phyloP scores from a whole-genome alignment of 2,888 invertebrate species.

The Fragum whitleyi region DNA sequence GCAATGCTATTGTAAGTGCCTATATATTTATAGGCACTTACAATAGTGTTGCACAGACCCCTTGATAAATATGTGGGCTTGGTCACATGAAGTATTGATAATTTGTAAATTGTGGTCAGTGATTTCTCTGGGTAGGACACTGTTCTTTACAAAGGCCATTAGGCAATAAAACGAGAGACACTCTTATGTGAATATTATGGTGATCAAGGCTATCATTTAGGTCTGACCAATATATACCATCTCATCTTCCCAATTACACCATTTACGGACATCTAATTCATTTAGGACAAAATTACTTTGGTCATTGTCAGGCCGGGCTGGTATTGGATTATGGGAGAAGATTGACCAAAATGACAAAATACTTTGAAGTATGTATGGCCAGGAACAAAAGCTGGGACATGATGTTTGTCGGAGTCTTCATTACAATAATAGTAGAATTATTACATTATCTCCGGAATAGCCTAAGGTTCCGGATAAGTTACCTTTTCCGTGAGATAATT shows the following conservation, averaged over 20 bases:
- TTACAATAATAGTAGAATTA: not conserved
- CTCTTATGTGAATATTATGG: slow-evolving; percentile 13
- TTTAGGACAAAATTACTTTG: slow-evolving; percentile 27
- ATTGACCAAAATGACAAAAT: slow-evolving; percentile 7
- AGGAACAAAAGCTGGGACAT: not conserved
- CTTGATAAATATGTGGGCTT: too few relatives aligned
- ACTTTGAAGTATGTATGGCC: not conserved
- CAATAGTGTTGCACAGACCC: too few relatives aligned
- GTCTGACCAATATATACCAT: slow-evolving; percentile 19
- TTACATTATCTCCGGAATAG: slow-evolving; percentile 16
- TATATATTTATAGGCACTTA: too few relatives aligned
- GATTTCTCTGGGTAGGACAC: too few relatives aligned
- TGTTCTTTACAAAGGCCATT: not conserved
- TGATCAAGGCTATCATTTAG: slow-evolving; percentile 16
- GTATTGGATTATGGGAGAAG: slow-evolving; percentile 11
- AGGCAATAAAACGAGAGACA: not conserved
- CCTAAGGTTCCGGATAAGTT: not conserved
- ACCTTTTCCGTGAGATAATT: not conserved
- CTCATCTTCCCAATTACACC: slow-evolving; percentile 28
- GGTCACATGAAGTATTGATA: too few relatives aligned
- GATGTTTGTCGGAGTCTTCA: slow-evolving; percentile 2
- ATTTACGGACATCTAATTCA: slow-evolving; percentile 23
- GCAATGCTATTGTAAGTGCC: too few relatives aligned
- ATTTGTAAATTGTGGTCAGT: too few relatives aligned
- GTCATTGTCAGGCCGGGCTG: slow-evolving; percentile 2